Evolutionary conservation across 1,140 invertebrate genomes (phyloP).

Genomic region (Alviniconcha marisindica): DNA sequence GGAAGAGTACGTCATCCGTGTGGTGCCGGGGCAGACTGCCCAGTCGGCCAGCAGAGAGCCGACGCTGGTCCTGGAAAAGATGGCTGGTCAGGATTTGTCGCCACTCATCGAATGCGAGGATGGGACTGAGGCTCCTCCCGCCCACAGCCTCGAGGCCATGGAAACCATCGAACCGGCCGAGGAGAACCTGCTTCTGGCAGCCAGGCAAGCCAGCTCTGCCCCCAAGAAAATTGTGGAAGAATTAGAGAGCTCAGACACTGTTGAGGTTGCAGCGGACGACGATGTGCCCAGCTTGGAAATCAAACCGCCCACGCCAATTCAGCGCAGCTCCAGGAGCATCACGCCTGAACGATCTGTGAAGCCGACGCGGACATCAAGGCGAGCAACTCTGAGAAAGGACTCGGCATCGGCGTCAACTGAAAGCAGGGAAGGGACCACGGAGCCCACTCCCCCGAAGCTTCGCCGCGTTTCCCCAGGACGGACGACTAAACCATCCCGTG

Average conservation of each 20-base stretch:
- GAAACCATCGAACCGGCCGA: constrained; percentile 4
- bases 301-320: neutral
- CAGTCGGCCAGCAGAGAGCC: neutral
- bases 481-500: neutral
- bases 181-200: neutral
- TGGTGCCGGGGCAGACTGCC: neutral
- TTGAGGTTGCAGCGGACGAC: neutral
- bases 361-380: neutral
- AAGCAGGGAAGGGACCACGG: neutral
- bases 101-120: neutral
- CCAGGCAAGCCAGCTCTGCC: neutral
- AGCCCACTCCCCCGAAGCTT: constrained; percentile 12
- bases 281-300: neutral
- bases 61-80: neutral
- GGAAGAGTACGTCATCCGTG: neutral
- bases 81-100: neutral
- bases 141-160: neutral
- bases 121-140: neutral
- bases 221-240: neutral
- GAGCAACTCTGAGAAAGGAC: neutral
- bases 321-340: neutral
- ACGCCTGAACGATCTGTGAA: neutral
- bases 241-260: neutral
- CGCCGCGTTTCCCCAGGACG: neutral
- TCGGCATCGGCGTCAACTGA: neutral